Base-by-base conservation (phyloP, 2,113 vertebrate genomes). In the Rhineura floridana region DNA sequence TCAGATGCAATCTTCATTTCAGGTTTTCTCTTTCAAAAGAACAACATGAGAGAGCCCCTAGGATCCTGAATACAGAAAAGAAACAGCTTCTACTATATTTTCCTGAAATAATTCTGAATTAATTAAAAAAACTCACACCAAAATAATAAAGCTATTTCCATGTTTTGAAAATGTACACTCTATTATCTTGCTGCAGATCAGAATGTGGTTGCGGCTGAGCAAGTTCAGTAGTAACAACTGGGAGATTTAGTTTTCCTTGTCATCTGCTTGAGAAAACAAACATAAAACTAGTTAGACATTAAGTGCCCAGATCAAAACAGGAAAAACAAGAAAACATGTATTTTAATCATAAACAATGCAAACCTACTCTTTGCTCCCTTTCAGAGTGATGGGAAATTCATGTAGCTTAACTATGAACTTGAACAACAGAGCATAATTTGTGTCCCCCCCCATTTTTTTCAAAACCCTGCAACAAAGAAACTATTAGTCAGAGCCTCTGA, bases 211-310 rank as follows among this genome's bases (percentile, higher is more conserved):
- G 39, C 6, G 3, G 69, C 42, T 50, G 78, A 85, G 63, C 4
- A 88, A 33, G 42, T 88, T 87, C 87, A 75, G 81, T 59, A 42
- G 36, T 7, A 67, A 48, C 42, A 33, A 33, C 25, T 48, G 69
- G 52, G 67, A 59, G 30, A 36, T 77, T 75, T 30, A 81, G 55
- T 83, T 83, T 39, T 62, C 73, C n/a, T 30, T 25, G 15, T 80
- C 10, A 80, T 30, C 19, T 48, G 25, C 3, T 33, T 86, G 46
- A 52, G 28, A 67, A 15, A 82, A 82, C 50, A 33, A 90, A 62
- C 59, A 84, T 48, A 86, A 91, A 82, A 92, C 55, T 78, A 88
- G 89, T 89, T 82, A 52, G 44, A 52, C 76, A 91, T 73, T 81
- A 3, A 84, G 39, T 44, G 88, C 67, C 55, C 88, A 77, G 72